Evolutionary conservation across 1,140 invertebrate species (phyloP).

Genomic region (Drosophila sulfurigaster): DNA sequence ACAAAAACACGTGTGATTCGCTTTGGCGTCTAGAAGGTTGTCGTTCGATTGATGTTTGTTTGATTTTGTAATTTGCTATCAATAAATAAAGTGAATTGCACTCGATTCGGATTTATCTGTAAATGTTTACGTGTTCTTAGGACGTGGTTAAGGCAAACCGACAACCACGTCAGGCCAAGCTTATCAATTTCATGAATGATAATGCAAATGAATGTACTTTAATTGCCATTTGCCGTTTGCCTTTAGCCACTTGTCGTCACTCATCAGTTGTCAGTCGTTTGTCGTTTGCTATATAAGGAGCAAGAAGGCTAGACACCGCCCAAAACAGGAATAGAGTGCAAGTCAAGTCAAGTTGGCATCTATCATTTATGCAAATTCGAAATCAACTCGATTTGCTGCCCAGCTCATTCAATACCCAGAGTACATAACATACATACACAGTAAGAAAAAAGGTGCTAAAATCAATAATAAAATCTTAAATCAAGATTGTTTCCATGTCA

Average conservation of each 20-base stretch:
- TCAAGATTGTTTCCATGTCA: too few species aligned
- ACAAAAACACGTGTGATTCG: neutral
- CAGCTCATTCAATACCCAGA: slow-evolving; percentile 30
- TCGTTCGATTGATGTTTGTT: neutral
- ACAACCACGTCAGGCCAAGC: slow-evolving; percentile 8
- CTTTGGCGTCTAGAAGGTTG: neutral
- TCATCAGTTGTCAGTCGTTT: too few species aligned
- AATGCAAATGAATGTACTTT: slow-evolving; percentile 21
- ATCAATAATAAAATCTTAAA: too few species aligned
- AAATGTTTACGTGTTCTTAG: slow-evolving; percentile 1
- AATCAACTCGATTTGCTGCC: slow-evolving; percentile 25
- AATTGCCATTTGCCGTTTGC: slow-evolving; percentile 14
- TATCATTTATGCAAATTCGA: slow-evolving; percentile 38
- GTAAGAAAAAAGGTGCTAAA: too few species aligned
- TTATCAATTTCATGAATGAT: slow-evolving; percentile 20
- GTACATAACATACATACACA: neutral
- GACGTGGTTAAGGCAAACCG: neutral
- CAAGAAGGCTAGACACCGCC: neutral
- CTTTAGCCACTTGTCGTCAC: too few species aligned
- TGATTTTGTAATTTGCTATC: slow-evolving; percentile 1
- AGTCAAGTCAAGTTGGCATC: slow-evolving; percentile 30
- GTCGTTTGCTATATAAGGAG: neutral
- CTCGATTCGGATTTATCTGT: neutral
- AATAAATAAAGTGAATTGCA: slow-evolving; percentile 4
- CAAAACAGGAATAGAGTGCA: neutral